These are phyloP conservation scores for Syrista parreyssii DNA, from an alignment of 2,888 invertebrate species.

Conservation along the genomic window DNA sequence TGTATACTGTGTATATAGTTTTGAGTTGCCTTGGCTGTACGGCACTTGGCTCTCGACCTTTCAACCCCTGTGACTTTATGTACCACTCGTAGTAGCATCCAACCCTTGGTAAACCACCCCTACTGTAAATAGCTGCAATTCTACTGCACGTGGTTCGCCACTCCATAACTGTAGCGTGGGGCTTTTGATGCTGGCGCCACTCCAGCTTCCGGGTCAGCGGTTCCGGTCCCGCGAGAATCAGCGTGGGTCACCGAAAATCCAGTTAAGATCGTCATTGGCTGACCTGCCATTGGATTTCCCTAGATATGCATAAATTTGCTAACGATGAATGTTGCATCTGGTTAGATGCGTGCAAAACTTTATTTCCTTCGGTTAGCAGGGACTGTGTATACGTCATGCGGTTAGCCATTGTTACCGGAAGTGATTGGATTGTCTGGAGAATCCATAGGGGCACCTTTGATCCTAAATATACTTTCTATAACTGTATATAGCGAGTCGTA, in stretches of 20 bases:
- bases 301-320: not conserved
- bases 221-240: conserved; percentile 20
- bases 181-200: conserved; percentile 26
- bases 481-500: not conserved
- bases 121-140: conserved; percentile 34
- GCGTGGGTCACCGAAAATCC: not conserved
- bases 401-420: not conserved
- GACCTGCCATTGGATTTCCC: not conserved
- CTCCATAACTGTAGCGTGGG: conserved; percentile 13
- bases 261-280: not conserved
- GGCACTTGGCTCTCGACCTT: not conserved
- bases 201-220: conserved; percentile 34
- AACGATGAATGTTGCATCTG: not conserved
- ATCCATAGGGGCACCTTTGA: not conserved
- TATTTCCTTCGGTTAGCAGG: not conserved
- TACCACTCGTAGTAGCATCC: not conserved
- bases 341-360: not conserved
- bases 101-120: not conserved
- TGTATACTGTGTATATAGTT: not conserved
- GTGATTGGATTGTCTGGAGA: not conserved
- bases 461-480: not conserved
- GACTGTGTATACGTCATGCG: not conserved
- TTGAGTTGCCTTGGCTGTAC: not conserved
- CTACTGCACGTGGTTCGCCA: conserved; percentile 15
- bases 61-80: not conserved